These are phyloP conservation scores for Coleophora deauratella DNA, from an alignment of 2,888 invertebrate genomes.

Conservation along the genomic window DNA sequence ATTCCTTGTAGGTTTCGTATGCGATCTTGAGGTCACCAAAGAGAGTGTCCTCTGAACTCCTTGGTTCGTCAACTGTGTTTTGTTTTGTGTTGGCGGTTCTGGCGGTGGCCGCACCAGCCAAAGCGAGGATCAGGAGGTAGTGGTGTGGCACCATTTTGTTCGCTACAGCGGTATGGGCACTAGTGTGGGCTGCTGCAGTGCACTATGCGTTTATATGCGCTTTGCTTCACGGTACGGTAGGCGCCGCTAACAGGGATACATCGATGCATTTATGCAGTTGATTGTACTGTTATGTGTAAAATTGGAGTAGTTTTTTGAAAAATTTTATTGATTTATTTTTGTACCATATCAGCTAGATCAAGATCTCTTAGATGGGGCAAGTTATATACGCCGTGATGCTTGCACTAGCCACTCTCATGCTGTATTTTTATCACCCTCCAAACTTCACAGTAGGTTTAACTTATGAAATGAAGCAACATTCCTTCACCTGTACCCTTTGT, in stretches of 20 bases:
- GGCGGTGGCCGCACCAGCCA: slow-evolving; percentile 66
- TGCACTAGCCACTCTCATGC: no score
- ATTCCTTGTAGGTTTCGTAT: slow-evolving; percentile 87
- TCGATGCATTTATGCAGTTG: slow-evolving; percentile 58
- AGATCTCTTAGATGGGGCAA: no score
- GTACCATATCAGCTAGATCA: no score
- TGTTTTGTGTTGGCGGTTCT: slow-evolving; percentile 67
- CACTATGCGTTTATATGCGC: slow-evolving; percentile 60
- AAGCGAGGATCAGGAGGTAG: slow-evolving; percentile 73
- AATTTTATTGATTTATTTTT: no score
- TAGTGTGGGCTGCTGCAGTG: not conserved
- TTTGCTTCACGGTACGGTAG: slow-evolving; percentile 67
- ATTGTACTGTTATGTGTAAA: not conserved
- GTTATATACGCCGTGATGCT: no score
- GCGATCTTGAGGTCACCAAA: slow-evolving; percentile 81
- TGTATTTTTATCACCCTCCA: no score
- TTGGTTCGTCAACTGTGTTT: slow-evolving; percentile 55
- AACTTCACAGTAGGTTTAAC: no score
- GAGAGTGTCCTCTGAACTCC: slow-evolving; percentile 60
- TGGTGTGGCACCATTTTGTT: slow-evolving; percentile 70
- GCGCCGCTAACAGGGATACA: slow-evolving; percentile 60
- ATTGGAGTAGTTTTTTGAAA: no score
- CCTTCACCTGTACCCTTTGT: no score
- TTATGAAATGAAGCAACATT: no score
- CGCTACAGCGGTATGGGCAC: slow-evolving; percentile 16